Base-by-base conservation (phyloP, 1,140 invertebrate genomes). In the Homalodisca vitripennis region DNA sequence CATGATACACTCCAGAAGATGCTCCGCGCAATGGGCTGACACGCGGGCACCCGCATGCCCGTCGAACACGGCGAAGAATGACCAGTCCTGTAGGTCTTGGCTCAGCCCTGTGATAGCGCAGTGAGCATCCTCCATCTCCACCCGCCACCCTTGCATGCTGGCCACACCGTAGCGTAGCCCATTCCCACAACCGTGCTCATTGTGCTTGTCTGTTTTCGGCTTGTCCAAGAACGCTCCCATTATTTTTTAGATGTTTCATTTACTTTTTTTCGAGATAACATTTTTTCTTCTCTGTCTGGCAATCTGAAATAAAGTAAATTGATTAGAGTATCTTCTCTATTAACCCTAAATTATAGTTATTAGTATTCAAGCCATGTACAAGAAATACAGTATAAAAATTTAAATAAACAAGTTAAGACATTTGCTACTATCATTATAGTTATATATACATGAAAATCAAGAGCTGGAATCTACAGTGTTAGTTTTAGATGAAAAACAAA, bases 201-300 rank as follows among this genome's bases (percentile, higher is more conserved):
- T 97, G 79, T 93, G 92, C 82, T 99, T 99, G 73, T 97, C 95
- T 75, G 95, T 99, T 81, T 98, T 97, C 75, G 98, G 98, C 84
- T 98, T 98, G 79, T 98, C 97, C 81, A 99, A 87, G 89, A 99
- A 98, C 79, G 95, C 93, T 82, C 98, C 98, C 98, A 99, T 99
- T 65, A 48, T 71, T 53, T 27, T 27, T 41, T 20, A 47, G 12
- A 3, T 22, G n/a, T 66, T 27, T 26, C 31, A 62, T 67, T 53
- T 20, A 31, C 48, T 68, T 48, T 68, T 68, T 24, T 57, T n/a
- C 29, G 29, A 46, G 27, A 53, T 6, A 47, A 31, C 20, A 14
- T 55, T 34, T 17, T 10, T 22, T 24, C 20, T 51, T 31, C 24
- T 51, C 29, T 10, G 6, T 24, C 31, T 31, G 22, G 20, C 53